Conservation (phyloP, 1,140 invertebrate genomes). For the Doryteuthis pealeii region DNA sequence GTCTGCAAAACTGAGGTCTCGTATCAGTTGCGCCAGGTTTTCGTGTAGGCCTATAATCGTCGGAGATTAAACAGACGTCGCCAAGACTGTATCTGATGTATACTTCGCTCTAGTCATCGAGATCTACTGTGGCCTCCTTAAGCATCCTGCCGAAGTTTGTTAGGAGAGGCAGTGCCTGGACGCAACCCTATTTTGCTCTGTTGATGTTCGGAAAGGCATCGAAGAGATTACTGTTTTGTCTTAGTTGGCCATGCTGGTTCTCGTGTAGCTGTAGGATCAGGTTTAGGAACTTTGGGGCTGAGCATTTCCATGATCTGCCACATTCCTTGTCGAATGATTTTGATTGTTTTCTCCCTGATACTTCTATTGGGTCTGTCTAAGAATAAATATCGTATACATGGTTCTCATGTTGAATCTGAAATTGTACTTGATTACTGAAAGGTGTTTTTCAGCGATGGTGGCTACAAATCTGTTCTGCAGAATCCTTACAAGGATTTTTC, state of each 20-base stretch:
- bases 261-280: background rate
- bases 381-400: background rate
- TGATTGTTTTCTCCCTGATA: background rate
- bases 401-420: background rate
- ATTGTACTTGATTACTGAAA: background rate
- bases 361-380: background rate
- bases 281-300: background rate
- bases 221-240: background rate
- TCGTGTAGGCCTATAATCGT: no score
- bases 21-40: no score
- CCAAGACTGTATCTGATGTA: no score
- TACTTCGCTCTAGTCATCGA: background rate
- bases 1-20: no score
- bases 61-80: no score
- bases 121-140: background rate
- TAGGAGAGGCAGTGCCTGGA: background rate
- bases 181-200: background rate
- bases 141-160: background rate
- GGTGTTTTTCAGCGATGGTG: background rate
- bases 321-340: background rate
- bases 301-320: background rate
- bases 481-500: background rate
- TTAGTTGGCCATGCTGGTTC: background rate
- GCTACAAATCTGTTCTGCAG: background rate
- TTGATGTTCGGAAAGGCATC: background rate